phyloP scores from a whole-genome alignment of 2,888 invertebrate species.

The Ennomos erosarius region DNA sequence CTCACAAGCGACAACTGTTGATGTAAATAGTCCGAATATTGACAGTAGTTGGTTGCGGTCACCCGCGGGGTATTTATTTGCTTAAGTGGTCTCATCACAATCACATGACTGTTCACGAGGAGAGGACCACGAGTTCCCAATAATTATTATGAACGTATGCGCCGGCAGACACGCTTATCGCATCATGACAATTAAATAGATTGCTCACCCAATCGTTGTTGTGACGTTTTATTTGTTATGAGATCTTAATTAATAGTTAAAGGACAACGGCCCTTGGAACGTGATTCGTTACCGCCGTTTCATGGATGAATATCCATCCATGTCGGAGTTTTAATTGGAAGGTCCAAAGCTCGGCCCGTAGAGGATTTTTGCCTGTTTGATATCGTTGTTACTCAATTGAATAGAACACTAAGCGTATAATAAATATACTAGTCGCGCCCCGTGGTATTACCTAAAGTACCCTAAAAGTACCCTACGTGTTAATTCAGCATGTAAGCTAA shows the following conservation, averaged over 20 bases:
- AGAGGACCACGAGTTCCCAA: slow-evolving; percentile 75
- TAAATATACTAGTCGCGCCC: too few relatives aligned
- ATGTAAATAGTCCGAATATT: slow-evolving; percentile 57
- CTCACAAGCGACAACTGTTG: slow-evolving; percentile 13
- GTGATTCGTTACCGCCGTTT: slow-evolving; percentile 19
- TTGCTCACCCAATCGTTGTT: slow-evolving; percentile 60
- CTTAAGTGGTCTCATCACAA: slow-evolving; percentile 82
- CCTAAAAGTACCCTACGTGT: too few relatives aligned
- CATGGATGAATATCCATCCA: not conserved
- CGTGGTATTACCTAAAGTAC: too few relatives aligned
- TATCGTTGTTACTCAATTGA: too few relatives aligned
- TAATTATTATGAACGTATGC: slow-evolving; percentile 59
- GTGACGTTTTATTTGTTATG: slow-evolving; percentile 57
- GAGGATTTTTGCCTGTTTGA: too few relatives aligned
- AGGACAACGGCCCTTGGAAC: slow-evolving; percentile 59
- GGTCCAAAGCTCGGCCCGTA: too few relatives aligned
- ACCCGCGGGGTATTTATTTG: slow-evolving; percentile 73
- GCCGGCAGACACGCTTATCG: slow-evolving; percentile 59
- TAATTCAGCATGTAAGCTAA: too few relatives aligned
- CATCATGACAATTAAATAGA: slow-evolving; percentile 60
- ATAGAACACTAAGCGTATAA: too few relatives aligned
- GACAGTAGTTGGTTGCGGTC: slow-evolving; percentile 60
- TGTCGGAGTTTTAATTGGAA: too few relatives aligned
- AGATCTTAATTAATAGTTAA: slow-evolving; percentile 60
- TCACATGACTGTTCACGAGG: slow-evolving; percentile 80